These are phyloP conservation scores for Spongia lamella DNA, from an alignment of 37 sponge, comb jelly and placozoan genomes.

Conservation along the genomic window DNA sequence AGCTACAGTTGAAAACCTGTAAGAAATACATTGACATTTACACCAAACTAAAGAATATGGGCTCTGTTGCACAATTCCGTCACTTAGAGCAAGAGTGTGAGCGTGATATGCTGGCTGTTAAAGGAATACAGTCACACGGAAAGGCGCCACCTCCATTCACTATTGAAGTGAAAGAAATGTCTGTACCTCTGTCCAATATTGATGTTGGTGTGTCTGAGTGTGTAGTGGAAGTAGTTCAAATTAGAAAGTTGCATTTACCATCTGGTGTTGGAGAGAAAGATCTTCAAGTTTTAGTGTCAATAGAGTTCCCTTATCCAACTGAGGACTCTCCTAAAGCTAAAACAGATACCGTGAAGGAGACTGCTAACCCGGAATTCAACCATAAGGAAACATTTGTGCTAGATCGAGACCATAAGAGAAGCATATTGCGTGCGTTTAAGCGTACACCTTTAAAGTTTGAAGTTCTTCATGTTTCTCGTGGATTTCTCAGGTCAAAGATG, in stretches of 20 bases:
- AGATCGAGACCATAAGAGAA: slow-evolving; percentile 73
- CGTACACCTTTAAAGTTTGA: slow-evolving; percentile 67
- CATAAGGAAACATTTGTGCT: slow-evolving; percentile 60
- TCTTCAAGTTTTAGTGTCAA: slow-evolving; percentile 72
- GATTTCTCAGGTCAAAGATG: neutral
- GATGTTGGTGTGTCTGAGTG: slow-evolving; percentile 63
- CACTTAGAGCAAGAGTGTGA: slow-evolving; percentile 74
- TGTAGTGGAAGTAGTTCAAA: slow-evolving; percentile 71
- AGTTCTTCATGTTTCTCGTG: slow-evolving; percentile 39
- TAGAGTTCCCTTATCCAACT: slow-evolving; percentile 88
- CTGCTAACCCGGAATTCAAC: slow-evolving; percentile 71
- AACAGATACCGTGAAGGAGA: slow-evolving; percentile 39
- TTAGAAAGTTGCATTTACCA: slow-evolving; percentile 64
- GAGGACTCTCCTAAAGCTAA: slow-evolving; percentile 47
- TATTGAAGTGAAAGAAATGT: slow-evolving; percentile 84
- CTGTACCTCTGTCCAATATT: slow-evolving; percentile 64
- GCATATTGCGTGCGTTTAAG: slow-evolving; percentile 67
- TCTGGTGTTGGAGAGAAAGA: slow-evolving; percentile 68
- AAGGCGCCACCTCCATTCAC: slow-evolving; percentile 79
- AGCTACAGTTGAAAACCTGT: slow-evolving; percentile 71
- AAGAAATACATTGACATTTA: slow-evolving; percentile 58
- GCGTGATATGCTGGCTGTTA: slow-evolving; percentile 71
- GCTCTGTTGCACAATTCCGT: slow-evolving; percentile 59
- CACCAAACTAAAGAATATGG: slow-evolving; percentile 50
- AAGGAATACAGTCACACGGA: slow-evolving; percentile 66